A percentile compares a stretch with the other conserved stretches of the same genome.
Evolutionary conservation across 2,888 invertebrate species (phyloP).

Genomic region (Nipponacmea schrenckii): DNA sequence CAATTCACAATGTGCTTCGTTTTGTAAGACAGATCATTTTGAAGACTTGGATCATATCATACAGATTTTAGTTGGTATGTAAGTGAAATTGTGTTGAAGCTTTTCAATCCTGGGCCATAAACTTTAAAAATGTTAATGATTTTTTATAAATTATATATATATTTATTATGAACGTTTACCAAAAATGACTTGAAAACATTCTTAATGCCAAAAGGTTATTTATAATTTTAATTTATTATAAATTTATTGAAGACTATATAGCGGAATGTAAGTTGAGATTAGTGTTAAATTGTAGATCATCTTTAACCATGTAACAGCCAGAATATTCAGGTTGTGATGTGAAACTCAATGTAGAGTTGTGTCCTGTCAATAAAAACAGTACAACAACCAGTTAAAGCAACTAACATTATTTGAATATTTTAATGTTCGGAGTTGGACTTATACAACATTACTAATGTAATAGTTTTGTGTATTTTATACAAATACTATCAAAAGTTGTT

Average conservation of each 20-base stretch:
- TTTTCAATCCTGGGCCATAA: background rate
- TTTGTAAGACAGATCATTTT: constrained; percentile 63
- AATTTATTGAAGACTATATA: background rate
- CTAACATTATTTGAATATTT: too few species aligned
- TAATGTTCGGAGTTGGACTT: too few species aligned
- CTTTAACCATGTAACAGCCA: too few species aligned
- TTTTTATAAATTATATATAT: background rate
- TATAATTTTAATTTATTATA: background rate
- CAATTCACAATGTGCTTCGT: constrained; percentile 31
- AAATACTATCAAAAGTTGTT: too few species aligned
- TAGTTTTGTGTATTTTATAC: too few species aligned
- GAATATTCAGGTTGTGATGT: too few species aligned
- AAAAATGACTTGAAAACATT: background rate
- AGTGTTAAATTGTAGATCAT: too few species aligned
- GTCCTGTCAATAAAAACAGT: too few species aligned
- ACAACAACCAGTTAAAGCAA: too few species aligned
- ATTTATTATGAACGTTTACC: constrained; percentile 2
- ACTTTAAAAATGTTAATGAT: background rate
- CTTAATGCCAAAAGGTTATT: background rate
- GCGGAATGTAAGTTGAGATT: background rate
- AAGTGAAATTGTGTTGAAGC: constrained; percentile 6
- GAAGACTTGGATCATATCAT: constrained; percentile 76
- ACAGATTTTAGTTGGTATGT: constrained; percentile 77
- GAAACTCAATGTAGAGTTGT: too few species aligned
- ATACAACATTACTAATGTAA: too few species aligned